Evolutionary conservation across 2,797 vertebrate genomes (phyloP).

Genomic region (Pseudomugil tenellus): DNA sequence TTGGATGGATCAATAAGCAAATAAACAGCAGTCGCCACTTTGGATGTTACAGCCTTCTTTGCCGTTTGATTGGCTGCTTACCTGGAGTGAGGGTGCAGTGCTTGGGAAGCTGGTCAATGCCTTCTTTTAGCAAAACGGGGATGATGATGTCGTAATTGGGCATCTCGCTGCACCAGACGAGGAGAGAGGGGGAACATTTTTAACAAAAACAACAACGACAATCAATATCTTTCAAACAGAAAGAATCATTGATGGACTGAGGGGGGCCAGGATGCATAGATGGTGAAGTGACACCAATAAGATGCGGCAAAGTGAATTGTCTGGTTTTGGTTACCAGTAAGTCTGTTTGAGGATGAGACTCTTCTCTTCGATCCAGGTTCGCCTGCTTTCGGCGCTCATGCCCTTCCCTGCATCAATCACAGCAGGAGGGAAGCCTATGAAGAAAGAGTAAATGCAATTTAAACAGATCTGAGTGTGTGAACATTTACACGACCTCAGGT

Average conservation of each 20-base stretch:
- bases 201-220: conserved; percentile 6
- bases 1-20: conserved; percentile 58
- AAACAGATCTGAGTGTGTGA: conserved; percentile 48
- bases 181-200: neutral
- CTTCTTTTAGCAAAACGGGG: conserved; percentile 86
- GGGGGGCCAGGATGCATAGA: conserved; percentile 34
- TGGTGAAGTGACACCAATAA: conserved; percentile 4
- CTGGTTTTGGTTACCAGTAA: conserved; percentile 84
- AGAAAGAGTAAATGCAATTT: conserved; percentile 28
- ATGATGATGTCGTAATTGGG: conserved; percentile 90
- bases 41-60: conserved; percentile 5
- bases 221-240: conserved; percentile 56
- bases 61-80: conserved; percentile 61
- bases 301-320: conserved; percentile 39
- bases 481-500: conserved; percentile 36
- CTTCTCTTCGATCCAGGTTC: conserved; percentile 88
- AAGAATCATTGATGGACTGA: conserved; percentile 44
- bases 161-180: conserved; percentile 82
- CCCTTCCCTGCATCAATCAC: conserved; percentile 88
- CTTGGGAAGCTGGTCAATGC: conserved; percentile 88
- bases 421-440: conserved; percentile 82
- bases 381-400: conserved; percentile 85
- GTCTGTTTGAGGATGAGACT: conserved; percentile 88
- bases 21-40: conserved; percentile 27
- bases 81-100: conserved; percentile 93